Base-by-base conservation (phyloP, 2,113 vertebrate genomes). In the Cephalopholis sonnerati region DNA sequence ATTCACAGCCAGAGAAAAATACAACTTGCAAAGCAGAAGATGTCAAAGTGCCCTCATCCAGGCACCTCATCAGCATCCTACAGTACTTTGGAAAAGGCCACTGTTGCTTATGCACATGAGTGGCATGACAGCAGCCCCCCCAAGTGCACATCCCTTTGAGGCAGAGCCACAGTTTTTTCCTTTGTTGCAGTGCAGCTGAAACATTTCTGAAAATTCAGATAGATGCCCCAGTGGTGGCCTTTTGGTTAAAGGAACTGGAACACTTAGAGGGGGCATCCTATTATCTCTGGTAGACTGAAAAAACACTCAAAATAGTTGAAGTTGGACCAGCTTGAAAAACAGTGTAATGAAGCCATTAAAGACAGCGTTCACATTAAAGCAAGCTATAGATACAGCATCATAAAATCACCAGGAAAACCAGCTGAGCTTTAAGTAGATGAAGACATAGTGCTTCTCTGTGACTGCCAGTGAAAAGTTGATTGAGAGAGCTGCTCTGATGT, bases 401-500 rank as follows among this genome's bases (percentile, higher is more conserved):
- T 68, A 41, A 50, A 81, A 82, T 57, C 29, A 61, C 24, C 58
- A 62, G 24, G 18, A 66, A 75, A 73, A 68, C 20, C 9, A 70
- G 16, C 24, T 25, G 63, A 79, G 66, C 75, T 83, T 69, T 57
- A 65, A 73, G 24, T 15, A 81, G 63, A 77, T 72, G 74, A 58
- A 77, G 54, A 65, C 1, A 7, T 67, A n/a, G 24, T 50, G 59
- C 54, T 53, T 72, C 62, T 71, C 58, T 7, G 32, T 15, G 39
- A 25, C 77, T 70, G 62, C 67, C 64, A 73, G 72, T 82, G 74
- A 78, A 62, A 74, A 63, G 84, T 79, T 87, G 83, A 88, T 83
- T 79, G 77, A 80, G 69, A 67, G 55, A 81, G 82, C 39, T 36
- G 41, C 87, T 88, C 79, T 89, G 87, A 87, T 85, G 74, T 84